Conservation (phyloP, 2,888 invertebrate genomes). For the Chrysina gloriosa region DNA sequence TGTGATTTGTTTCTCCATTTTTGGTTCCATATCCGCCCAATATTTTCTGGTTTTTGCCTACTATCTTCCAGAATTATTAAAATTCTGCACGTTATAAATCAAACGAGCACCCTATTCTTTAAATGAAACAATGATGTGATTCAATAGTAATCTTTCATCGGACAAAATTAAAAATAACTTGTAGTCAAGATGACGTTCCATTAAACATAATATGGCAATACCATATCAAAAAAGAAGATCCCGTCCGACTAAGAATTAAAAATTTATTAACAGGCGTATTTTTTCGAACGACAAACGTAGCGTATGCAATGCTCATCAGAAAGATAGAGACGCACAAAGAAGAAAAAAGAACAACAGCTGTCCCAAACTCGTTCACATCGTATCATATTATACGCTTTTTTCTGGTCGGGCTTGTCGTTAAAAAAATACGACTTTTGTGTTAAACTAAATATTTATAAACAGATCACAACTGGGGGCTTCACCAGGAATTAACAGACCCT, state of each 20-base stretch:
- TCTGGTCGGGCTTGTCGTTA: conserved; percentile 41
- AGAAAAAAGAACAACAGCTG: conserved; percentile 57
- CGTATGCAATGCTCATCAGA: conserved; percentile 14
- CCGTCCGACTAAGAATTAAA: too few species aligned
- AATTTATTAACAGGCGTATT: conserved; percentile 35
- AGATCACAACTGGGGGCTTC: conserved; percentile 49
- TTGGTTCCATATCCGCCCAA: too few species aligned
- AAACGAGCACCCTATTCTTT: too few species aligned
- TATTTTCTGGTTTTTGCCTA: too few species aligned
- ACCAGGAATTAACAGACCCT: conserved; percentile 51
- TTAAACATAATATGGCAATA: too few species aligned
- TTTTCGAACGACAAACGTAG: conserved; percentile 26
- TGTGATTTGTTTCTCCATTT: too few species aligned
- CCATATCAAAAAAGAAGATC: neutral
- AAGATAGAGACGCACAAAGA: conserved; percentile 6
- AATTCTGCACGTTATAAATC: too few species aligned
- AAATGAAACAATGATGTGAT: too few species aligned
- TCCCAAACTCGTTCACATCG: conserved; percentile 59
- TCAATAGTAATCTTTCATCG: too few species aligned
- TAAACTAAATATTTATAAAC: conserved; percentile 50
- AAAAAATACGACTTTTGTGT: conserved; percentile 46
- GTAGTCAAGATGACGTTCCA: conserved; percentile 2
- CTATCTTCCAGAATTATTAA: too few species aligned
- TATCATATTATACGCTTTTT: conserved; percentile 61
- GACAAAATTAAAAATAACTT: conserved; percentile 7